Base-by-base conservation (phyloP, 2,797 vertebrate species). In the Triplophysa bombifrons region DNA sequence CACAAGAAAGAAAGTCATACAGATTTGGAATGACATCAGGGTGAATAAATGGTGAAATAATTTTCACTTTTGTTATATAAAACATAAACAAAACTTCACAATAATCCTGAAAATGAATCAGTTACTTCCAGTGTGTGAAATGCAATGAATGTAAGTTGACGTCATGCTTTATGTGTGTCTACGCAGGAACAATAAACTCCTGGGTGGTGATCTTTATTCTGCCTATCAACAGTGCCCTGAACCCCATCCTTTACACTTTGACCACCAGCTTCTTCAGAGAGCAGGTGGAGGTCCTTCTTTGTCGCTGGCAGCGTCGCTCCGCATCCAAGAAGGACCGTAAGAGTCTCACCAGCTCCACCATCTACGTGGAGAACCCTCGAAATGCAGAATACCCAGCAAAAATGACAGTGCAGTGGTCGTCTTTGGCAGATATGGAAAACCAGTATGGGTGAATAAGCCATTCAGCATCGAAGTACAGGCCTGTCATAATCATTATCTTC, bases 231-330 rank as follows among this genome's bases (percentile, higher is more conserved):
- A 96, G 93, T 38, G 93, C 94, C 75, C 89, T 94, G 84, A 97
- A 96, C 84, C 92, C 93, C 66, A 92, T 95, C 85, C 90, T 95
- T 11, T 94, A 94, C 86, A 94, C 93, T 0, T 77, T 96, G 76
- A 95, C 93, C 85, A 95, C 93, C 80, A 94, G 88, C 82, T 93
- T 94, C 90, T 96, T 95, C 87, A 93, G 94, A 81, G 94, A 96
- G 86, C 94, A 95, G 79, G 88, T 95, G 83, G 95, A 96, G 82
- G 61, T 94, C 66, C 86, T 94, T 67, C 85, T 95, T 2, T 93
- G 91, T 65, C 93, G 86, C 22, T 94, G 93, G 88, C 90, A 89
- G 83, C 91, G 90, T 14, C 93, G 84, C 83, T 86, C 88, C 0
- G 70, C 84, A 14, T 86, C 92, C 25, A 93, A 90, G 87, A 94